Evolutionary conservation across 2,797 vertebrate genomes (phyloP), one percentile per base, ranked within the genome.

Genomic region (Alosa sapidissima): DNA sequence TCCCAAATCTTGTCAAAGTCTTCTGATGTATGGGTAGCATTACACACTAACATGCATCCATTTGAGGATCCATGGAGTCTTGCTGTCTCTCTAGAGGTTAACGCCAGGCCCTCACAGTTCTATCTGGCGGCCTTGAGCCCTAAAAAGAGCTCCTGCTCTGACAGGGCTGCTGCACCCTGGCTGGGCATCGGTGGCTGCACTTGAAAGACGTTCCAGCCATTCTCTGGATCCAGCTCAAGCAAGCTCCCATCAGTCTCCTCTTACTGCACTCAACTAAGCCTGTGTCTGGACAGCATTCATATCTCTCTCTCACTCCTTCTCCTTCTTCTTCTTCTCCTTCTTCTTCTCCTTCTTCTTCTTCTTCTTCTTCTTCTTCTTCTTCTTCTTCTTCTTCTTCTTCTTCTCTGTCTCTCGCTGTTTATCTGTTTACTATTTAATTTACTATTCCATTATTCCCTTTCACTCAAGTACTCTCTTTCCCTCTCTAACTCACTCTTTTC

Each of bases 251-350:
- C 68, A 41, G 68, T 75, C 33, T 75, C 68, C 68, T 75, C 14
- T 75, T 48, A 82, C 60, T 52, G 24, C 55, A 41, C 36, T 47
- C 24, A 45, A 41, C 8, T 16, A 81, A 81, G 48, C 83, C 54
- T 41, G 89, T 91, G 91, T 87, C 89, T 87, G 81, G 86, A 89
- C 52, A 65, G 84, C 65, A 72, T 14, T 41, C 65, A 33, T 11
- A 14, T 41, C 68, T 33, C 33, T 13, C 65, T 28, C 9, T 14
- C 9, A 13, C 28, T 4, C 60, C 10, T 28, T 65, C 60, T 28
- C 10, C n/a, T 7, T 62, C 58, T 51, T 51, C 49, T 51, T 51
- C 49, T 51, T 51, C 10, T 3, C 51, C 49, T 51, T 51, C 49
- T 51, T 51, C 49, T 51, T 51, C 49, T 2, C 51, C 49, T 51